Evolutionary conservation across 2,888 invertebrate species (phyloP).

Genomic region (Ischnura elegans): DNA sequence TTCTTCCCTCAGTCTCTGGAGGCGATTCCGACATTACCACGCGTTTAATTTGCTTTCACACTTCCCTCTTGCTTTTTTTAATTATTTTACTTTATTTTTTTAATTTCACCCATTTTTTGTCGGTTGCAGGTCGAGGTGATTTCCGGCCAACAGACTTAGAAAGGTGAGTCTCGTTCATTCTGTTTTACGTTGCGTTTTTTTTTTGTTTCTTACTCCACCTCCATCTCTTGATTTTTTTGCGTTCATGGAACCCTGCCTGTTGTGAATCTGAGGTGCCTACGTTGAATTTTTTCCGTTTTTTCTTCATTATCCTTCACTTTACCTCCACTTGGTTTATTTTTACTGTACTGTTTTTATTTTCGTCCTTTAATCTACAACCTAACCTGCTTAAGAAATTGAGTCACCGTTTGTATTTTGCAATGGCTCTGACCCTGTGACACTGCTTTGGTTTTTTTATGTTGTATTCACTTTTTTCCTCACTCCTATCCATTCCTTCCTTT

Average conservation of each 20-base stretch:
- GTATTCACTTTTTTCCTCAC: background rate
- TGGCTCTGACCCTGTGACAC: background rate
- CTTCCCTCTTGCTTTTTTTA: constrained; percentile 34
- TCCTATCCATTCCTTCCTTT: background rate
- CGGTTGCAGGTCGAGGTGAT: constrained; percentile 86
- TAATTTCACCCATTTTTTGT: constrained; percentile 72
- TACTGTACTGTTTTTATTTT: constrained; percentile 69
- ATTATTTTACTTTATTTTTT: constrained; percentile 69
- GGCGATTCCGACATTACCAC: background rate
- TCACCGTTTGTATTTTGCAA: constrained; percentile 30
- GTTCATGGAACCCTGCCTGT: background rate
- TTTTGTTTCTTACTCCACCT: constrained; percentile 19
- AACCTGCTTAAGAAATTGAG: constrained; percentile 22
- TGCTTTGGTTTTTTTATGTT: background rate
- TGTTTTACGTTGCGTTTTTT: constrained; percentile 54
- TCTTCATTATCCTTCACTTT: constrained; percentile 73
- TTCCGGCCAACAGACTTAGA: constrained; percentile 91
- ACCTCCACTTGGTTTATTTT: constrained; percentile 72
- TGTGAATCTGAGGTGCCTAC: constrained; percentile 40
- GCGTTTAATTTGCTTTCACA: background rate
- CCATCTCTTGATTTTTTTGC: constrained; percentile 24
- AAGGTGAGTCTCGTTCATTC: constrained; percentile 82
- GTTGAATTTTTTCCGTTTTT: constrained; percentile 51
- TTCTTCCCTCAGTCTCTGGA: background rate
- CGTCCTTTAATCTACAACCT: background rate